phyloP scores from a whole-genome alignment of 1,140 invertebrate species.

The Campoletis sonorensis region DNA sequence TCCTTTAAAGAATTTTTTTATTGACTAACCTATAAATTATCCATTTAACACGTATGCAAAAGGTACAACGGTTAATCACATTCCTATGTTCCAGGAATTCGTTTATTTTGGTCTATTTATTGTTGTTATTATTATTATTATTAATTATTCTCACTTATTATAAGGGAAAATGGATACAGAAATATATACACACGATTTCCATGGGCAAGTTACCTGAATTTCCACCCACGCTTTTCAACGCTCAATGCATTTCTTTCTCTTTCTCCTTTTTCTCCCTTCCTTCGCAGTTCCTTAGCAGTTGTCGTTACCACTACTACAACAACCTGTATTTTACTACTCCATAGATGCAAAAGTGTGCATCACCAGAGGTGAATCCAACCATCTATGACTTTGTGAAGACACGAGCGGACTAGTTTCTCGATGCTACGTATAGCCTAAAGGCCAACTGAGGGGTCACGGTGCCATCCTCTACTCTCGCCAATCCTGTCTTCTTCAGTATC shows the following conservation, averaged over 20 bases:
- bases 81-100: background rate
- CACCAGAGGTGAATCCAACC: constrained; percentile 36
- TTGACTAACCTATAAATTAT: constrained; percentile 23
- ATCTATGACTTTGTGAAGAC: constrained; percentile 52
- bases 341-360: background rate
- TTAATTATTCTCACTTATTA: background rate
- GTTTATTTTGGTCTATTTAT: background rate
- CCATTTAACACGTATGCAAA: background rate
- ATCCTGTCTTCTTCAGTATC: constrained; percentile 13
- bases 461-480: constrained; percentile 52
- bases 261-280: constrained; percentile 33
- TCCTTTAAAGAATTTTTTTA: background rate
- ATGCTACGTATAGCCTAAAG: constrained; percentile 51
- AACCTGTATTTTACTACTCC: constrained; percentile 33
- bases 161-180: background rate
- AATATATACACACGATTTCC: constrained; percentile 63
- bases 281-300: background rate
- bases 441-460: constrained; percentile 60
- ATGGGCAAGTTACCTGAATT: constrained; percentile 60
- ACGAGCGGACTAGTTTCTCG: constrained; percentile 59
- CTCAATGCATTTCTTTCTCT: constrained; percentile 46
- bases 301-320: background rate
- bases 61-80: background rate
- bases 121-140: background rate
- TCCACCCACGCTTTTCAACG: constrained; percentile 31